A percentile compares a stretch with the other conserved stretches of the same genome.
phyloP scores from a whole-genome alignment of 2,113 vertebrate species.

The Nerophis ophidion region DNA sequence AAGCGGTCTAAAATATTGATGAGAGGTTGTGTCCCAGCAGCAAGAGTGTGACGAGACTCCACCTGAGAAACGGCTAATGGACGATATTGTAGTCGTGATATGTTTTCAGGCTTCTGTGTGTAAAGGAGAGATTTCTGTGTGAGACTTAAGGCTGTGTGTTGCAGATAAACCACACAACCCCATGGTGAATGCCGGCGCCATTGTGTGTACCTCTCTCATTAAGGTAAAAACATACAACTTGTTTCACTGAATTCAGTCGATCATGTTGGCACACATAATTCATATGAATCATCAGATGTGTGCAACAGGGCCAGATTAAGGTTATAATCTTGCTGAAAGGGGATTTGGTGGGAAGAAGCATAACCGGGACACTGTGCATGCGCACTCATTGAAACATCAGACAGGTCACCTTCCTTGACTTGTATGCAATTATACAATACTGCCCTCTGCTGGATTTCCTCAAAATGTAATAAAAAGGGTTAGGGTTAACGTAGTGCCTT shows the following conservation, averaged over 20 bases:
- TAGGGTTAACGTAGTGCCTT: too few species aligned
- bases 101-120: too few species aligned
- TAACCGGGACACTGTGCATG: background rate
- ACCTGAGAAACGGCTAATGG: too few species aligned
- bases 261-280: background rate
- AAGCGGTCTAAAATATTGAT: conserved; percentile 32
- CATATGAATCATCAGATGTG: conserved; percentile 33
- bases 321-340: conserved; percentile 50
- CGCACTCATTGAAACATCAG: background rate
- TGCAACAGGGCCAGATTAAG: conserved; percentile 46
- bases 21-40: conserved; percentile 4
- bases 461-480: too few species aligned
- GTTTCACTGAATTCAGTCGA: background rate
- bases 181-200: conserved; percentile 98
- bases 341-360: conserved; percentile 48
- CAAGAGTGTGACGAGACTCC: background rate
- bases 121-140: background rate
- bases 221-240: conserved; percentile 78
- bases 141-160: background rate
- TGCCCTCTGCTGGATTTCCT: conserved; percentile 36
- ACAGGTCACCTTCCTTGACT: conserved; percentile 10
- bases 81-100: too few species aligned
- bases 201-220: conserved; percentile 95
- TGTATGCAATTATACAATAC: conserved; percentile 3
- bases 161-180: conserved; percentile 98